phyloP scores from a whole-genome alignment of 2,113 vertebrate genomes.

The Brachypteracias leptosomus region DNA sequence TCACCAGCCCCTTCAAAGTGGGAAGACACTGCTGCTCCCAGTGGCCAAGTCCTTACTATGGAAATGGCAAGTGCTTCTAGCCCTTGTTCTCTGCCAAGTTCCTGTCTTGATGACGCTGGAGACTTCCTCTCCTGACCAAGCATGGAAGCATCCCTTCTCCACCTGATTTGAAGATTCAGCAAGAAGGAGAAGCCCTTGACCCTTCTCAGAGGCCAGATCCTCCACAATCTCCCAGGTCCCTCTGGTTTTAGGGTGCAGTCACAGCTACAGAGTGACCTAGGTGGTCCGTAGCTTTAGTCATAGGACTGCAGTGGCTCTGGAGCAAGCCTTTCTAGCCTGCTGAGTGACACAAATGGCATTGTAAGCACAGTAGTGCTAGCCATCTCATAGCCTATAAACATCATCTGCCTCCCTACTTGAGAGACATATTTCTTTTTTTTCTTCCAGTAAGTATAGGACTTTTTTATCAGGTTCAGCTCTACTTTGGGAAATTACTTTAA shows the following conservation, averaged over 20 bases:
- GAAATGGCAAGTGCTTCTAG: background rate
- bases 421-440: background rate
- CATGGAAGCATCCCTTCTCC: background rate
- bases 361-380: background rate
- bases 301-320: background rate
- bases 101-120: background rate
- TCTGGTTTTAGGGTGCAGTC: background rate
- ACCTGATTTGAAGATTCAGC: background rate
- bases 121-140: background rate
- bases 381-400: background rate
- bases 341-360: background rate
- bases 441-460: background rate
- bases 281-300: fast-evolving
- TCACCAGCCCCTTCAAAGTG: background rate
- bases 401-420: background rate
- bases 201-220: background rate
- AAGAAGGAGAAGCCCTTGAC: background rate
- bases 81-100: background rate
- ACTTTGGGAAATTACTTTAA: background rate
- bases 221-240: background rate
- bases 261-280: background rate
- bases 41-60: background rate
- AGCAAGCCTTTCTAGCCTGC: background rate
- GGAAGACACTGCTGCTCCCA: background rate
- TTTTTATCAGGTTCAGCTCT: background rate